Evolutionary conservation across 30 jellyfish, hydroid and myxozoan species (phyloP), one percentile per base, ranked within the genome.

Genomic region (Aurelia sp.): DNA sequence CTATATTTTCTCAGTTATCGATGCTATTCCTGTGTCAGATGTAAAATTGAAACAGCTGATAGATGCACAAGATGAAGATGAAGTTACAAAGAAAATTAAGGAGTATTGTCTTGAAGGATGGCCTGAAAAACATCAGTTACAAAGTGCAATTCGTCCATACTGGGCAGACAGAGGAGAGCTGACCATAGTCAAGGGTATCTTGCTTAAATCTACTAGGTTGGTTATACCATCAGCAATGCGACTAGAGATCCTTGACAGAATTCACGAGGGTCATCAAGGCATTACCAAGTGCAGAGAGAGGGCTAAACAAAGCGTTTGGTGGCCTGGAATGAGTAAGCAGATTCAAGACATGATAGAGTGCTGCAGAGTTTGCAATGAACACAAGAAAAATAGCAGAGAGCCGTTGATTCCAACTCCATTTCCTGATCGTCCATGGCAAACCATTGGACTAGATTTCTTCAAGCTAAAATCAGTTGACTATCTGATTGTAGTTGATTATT

Each of bases 261-360:
- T 85, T 31, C 94, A 85, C 65, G 65, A 62, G 52, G 94, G 94
- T 18, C 94, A 85, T 57, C 94, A 67, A 19, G 94, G 94, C 50
- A 85, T 85, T 58, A 30, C 65, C 6, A 85, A 74, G 52, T 85
- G 94, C 50, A 44, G 88, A 51, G 89, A 62, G 17, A 19, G 76
- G 41, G 94, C 88, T 31, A 61, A 65, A 51, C 62, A 62, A 37
- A 17, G 68, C 23, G 89, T 85, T 3, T 72, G 88, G 94, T 73
- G 88, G 89, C 89, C 94, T 55, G 94, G 94, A 50, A 6, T 85
- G 33, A 85, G 89, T 66, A 85, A 41, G 40, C 64, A 73, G 62
- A 85, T 85, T 22, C 81, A 85, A 57, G 74, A 73, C 55, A 62
- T 85, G 85, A 73, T 72, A 22, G 67, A 73, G 76, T 17, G 74